Percentiles rank a stretch among this genome's conserved stretches.
Conservation (phyloP, 1,140 invertebrate genomes). For the Amyelois transitella region DNA sequence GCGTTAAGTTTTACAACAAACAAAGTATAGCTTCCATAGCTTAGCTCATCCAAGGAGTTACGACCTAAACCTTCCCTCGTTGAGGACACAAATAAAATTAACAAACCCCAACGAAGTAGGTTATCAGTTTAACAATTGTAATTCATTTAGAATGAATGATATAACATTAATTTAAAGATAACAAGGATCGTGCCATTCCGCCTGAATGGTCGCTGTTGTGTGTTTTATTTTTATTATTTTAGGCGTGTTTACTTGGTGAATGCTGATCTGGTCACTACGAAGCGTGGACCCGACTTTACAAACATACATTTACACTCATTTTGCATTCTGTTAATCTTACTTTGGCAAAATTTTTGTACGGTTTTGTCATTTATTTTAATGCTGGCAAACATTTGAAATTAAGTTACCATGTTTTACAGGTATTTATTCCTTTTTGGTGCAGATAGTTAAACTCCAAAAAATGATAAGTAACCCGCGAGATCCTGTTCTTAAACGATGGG, state of each 20-base stretch:
- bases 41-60: neutral
- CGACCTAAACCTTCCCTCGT: neutral
- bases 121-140: slow-evolving; percentile 20
- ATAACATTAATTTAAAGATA: slow-evolving; percentile 18
- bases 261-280: neutral
- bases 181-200: slow-evolving; percentile 1
- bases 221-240: slow-evolving; percentile 4
- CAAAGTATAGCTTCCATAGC: too few relatives aligned
- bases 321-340: too few relatives aligned
- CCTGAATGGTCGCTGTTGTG: neutral
- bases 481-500: too few relatives aligned
- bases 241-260: neutral
- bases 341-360: too few relatives aligned
- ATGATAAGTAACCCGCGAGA: too few relatives aligned
- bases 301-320: neutral
- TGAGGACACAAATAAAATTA: slow-evolving; percentile 23
- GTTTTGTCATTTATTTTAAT: too few relatives aligned
- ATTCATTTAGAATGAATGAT: slow-evolving; percentile 22
- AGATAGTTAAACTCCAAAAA: too few relatives aligned
- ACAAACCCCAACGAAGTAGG: slow-evolving; percentile 13
- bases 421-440: too few relatives aligned
- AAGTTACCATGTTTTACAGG: too few relatives aligned
- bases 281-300: neutral
- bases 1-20: too few relatives aligned
- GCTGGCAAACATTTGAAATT: too few relatives aligned